Percentiles rank a stretch among this genome's conserved stretches.
These are phyloP conservation scores for Electrophaes corylata DNA, from an alignment of 2,888 invertebrate species.

Conservation along the genomic window DNA sequence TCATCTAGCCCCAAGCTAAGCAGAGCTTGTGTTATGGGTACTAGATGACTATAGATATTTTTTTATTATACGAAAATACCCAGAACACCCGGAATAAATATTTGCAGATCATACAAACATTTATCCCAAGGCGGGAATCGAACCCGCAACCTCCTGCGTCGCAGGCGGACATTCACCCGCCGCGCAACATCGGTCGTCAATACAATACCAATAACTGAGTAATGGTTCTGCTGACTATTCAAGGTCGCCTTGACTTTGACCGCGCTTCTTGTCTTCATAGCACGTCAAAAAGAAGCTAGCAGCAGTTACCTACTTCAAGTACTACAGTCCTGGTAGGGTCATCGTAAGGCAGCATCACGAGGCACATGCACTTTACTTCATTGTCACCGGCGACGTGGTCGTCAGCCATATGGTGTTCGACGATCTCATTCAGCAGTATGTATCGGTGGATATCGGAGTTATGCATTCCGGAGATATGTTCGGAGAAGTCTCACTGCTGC, in stretches of 20 bases:
- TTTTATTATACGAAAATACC: too few species aligned
- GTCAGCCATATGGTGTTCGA: slow-evolving; percentile 81
- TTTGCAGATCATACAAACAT: too few species aligned
- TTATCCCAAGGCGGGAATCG: too few species aligned
- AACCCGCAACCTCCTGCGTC: too few species aligned
- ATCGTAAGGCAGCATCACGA: slow-evolving; percentile 86
- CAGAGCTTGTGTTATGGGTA: too few species aligned
- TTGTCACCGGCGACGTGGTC: slow-evolving; percentile 83
- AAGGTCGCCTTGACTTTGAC: not conserved
- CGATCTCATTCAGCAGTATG: slow-evolving; percentile 70
- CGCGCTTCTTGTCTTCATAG: slow-evolving; percentile 58
- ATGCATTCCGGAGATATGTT: slow-evolving; percentile 86
- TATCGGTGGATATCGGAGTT: slow-evolving; percentile 75
- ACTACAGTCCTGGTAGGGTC: slow-evolving; percentile 82
- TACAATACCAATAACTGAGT: too few species aligned
- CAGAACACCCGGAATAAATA: too few species aligned
- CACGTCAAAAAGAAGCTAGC: slow-evolving; percentile 85
- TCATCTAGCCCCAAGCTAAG: too few species aligned
- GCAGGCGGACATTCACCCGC: too few species aligned
- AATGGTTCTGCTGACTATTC: too few species aligned
- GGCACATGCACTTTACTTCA: slow-evolving; percentile 86
- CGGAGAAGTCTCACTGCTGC: slow-evolving; percentile 87
- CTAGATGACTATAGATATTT: too few species aligned
- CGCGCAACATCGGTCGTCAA: too few species aligned
- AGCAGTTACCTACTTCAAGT: slow-evolving; percentile 85